Evolutionary conservation across 37 sponge, comb jelly and placozoan species (phyloP), one percentile per base, ranked within the genome.

Genomic region (Beroe ovata): DNA sequence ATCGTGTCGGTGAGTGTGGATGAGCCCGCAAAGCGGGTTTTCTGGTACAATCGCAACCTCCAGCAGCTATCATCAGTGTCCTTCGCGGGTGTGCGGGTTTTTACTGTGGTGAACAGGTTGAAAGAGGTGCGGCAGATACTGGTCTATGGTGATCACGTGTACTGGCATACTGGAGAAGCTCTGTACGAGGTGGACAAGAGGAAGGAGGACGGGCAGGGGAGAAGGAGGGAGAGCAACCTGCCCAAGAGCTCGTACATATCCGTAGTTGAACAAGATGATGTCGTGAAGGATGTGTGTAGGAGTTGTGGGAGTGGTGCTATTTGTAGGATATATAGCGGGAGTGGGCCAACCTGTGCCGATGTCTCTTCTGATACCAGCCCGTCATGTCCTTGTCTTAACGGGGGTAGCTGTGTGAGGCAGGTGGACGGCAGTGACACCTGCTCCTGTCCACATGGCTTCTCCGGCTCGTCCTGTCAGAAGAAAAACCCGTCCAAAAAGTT

Each of bases 141-240:
- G 47, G 84, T 77, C 25, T 42, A 8, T 0, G 54, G 84, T 0
- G 84, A 77, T 19, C 84, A 40, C 84, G 84, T 77, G 84, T 25
- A 32, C 8, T 77, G 38, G 38, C 21, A 25, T 14, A 77, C 84
- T 1, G 47, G 54, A 25, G n/a, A 42, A 26, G 84, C 18, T n/a
- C 22, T 77, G 2, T 77, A 35, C 36, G n/a, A 36, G 20, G 84
- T 25, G 1, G 84, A 77, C 1, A 77, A 77, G 54, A 11, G 84
- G 21, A 37, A 37, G 2, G 11, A 0, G n/a, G 47, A 54, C 8
- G 4, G 20, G 29, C 16, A n/a, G n/a, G 6, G 22, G 6, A 36
- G 4, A 26, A 77, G 28, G 84, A 71, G 34, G 36, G 84, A 77
- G 54, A 21, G 8, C 23, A 19, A 36, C 38, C 38, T 77, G n/a